A percentile compares a stretch with the other conserved stretches of the same genome.
Evolutionary conservation across 2,888 invertebrate species (phyloP).

Genomic region (Eulithis testata): DNA sequence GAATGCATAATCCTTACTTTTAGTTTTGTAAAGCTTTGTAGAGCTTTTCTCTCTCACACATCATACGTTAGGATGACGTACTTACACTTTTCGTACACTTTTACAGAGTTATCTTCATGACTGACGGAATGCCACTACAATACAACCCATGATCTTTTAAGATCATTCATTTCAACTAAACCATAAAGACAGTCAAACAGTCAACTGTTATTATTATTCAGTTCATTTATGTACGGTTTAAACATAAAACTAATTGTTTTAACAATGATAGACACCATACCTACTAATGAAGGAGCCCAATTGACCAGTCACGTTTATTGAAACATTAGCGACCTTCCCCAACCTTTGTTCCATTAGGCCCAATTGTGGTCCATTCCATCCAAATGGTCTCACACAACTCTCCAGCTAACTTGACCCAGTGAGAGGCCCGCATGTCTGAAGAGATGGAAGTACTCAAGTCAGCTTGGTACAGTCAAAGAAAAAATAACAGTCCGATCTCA

Average conservation of each 20-base stretch:
- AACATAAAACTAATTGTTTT: conserved; percentile 23
- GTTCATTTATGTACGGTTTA: not conserved
- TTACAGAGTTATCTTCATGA: too few species aligned
- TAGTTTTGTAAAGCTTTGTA: too few species aligned
- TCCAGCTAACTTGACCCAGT: conserved; percentile 64
- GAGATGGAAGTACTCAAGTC: conserved; percentile 29
- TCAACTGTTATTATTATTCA: too few species aligned
- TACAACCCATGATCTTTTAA: too few species aligned
- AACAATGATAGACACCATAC: conserved; percentile 37
- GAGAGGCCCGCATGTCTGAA: conserved; percentile 65
- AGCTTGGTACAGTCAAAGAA: conserved; percentile 22
- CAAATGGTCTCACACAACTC: conserved; percentile 40
- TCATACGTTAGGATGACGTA: too few species aligned
- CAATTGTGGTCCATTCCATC: conserved; percentile 54
- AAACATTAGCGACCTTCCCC: conserved; percentile 59
- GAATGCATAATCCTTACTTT: too few species aligned
- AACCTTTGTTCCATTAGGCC: conserved; percentile 54
- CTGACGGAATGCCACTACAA: too few species aligned
- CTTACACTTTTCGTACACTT: too few species aligned
- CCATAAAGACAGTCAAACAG: too few species aligned
- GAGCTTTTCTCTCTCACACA: too few species aligned
- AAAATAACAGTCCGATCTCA: not conserved
- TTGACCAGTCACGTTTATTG: conserved; percentile 45
- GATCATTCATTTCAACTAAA: too few species aligned
- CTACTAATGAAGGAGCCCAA: conserved; percentile 33